phyloP scores from a whole-genome alignment of 2,113 vertebrate genomes.

The Hoplias malabaricus region DNA sequence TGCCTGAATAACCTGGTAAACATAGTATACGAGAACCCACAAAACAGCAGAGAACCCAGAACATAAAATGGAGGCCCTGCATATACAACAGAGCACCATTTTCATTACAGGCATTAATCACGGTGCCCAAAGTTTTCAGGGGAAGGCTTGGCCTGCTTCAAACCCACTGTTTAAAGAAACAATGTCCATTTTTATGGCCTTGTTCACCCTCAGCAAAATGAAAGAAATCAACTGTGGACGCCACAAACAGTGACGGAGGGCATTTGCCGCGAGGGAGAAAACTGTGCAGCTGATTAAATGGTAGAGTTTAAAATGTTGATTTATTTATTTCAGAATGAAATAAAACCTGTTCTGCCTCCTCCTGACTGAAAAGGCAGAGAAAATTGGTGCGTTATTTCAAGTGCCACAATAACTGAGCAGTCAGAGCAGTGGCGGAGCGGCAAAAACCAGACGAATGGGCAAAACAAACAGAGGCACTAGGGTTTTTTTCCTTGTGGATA shows the following conservation, averaged over 20 bases:
- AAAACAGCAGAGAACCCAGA: not conserved
- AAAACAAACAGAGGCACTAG: not conserved
- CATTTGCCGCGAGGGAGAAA: no score
- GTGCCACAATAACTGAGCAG: not conserved
- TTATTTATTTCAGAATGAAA: not conserved
- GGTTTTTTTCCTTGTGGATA: not conserved
- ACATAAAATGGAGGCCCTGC: not conserved
- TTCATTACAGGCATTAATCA: not conserved
- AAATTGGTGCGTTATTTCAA: not conserved
- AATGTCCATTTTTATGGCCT: no score
- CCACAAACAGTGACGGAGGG: no score
- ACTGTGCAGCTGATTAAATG: no score
- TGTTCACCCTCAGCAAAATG: no score
- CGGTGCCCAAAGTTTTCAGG: not conserved
- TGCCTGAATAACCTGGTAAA: not conserved
- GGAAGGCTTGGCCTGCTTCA: no score
- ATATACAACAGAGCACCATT: not conserved
- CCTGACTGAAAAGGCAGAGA: not conserved
- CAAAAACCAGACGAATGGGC: not conserved
- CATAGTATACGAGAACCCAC: not conserved
- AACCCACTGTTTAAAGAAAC: no score
- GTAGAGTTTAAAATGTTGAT: no score
- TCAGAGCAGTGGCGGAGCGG: not conserved
- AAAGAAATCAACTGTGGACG: no score
- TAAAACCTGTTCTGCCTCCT: not conserved